Evolutionary conservation across 1,140 invertebrate genomes (phyloP), one percentile per base, ranked within the genome.

Genomic region (Halesus radiatus): DNA sequence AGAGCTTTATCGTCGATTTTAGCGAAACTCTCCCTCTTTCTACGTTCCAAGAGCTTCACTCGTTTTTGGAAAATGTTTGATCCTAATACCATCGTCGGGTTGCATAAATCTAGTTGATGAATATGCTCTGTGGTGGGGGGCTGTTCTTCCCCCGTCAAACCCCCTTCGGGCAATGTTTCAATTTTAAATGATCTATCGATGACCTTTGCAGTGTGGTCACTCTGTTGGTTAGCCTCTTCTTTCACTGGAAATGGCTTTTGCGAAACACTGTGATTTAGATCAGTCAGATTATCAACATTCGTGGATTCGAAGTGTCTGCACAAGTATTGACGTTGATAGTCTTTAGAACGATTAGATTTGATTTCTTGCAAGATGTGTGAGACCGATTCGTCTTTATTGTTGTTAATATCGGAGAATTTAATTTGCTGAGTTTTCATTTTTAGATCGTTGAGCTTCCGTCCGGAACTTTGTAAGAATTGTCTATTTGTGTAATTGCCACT

Each of bases 21-120:
- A 1, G 77, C 56, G 22, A 81, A 73, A 52, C 77, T 79, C 32
- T 83, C 80, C 58, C 82, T 45, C 62, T 80, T 80, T 64, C 82
- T 72, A 15, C 80, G 72, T 15, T 83, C 80, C 74, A 83, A 77
- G 1, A 83, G 60, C 54, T 74, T 83, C 66, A 29, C 68, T 23
- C 76, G 78, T 23, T 50, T 78, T 66, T 81, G 58, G 64, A 80
- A 80, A 26, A 81, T 60, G 23, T 80, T 78, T 13, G 52, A 20
- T 32, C 54, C 18, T 32, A 68, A 32, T n/a, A 37, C 26, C 32
- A 32, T 18, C 1, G 64, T 18, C 5, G 64, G 18, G 64, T 37
- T 37, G 7, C 16, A 32, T 20, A n/a, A 37, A 37, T 68, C 29
- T 32, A 45, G 37, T 8, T 15, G n/a, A 3, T n/a, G 37, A 13